phyloP scores from a whole-genome alignment of 1,140 invertebrate species.

The Apis dorsata region DNA sequence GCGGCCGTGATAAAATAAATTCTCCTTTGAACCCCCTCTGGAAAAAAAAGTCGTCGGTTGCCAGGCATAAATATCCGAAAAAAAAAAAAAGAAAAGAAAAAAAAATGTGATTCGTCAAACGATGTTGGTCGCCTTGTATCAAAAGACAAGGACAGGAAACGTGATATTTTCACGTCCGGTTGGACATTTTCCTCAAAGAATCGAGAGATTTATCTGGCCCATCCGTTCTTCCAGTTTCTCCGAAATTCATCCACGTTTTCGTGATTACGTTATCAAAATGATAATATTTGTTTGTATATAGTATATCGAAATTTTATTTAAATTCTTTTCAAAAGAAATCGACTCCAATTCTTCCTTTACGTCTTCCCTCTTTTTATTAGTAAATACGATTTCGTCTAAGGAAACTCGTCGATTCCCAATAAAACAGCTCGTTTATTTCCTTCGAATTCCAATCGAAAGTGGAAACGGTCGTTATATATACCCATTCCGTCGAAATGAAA shows the following conservation, averaged over 20 bases:
- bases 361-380: no score
- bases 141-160: background rate
- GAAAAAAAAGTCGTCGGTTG: constrained; percentile 43
- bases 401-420: background rate
- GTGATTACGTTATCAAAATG: no score
- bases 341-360: no score
- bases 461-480: background rate
- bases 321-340: background rate
- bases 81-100: background rate
- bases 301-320: no score
- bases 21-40: constrained; percentile 31
- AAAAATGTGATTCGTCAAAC: constrained; percentile 50
- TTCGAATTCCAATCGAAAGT: background rate
- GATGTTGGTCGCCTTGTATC: constrained; percentile 1
- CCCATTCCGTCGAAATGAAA: background rate
- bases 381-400: background rate
- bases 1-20: constrained; percentile 61
- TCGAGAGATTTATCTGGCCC: background rate
- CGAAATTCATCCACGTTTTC: no score
- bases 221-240: background rate
- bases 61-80: constrained; percentile 44
- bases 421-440: background rate
- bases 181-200: background rate
- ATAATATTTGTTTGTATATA: no score
- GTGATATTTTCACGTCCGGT: constrained; percentile 10